Conservation (phyloP, 2,113 vertebrate species). For the Tetrao urogallus region DNA sequence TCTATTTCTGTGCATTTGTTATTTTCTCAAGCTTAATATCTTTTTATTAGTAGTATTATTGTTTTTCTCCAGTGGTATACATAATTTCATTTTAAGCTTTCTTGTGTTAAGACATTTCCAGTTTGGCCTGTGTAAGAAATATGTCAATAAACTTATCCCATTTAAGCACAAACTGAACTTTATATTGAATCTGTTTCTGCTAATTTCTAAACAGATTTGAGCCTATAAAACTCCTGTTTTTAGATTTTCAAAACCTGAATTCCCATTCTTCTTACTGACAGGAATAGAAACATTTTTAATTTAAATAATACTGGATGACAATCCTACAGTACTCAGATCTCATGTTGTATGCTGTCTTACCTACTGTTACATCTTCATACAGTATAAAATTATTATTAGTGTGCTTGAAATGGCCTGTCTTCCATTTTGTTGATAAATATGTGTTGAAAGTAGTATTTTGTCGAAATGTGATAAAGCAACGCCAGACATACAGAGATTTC, state of each 20-base stretch:
- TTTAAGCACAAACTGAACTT: neutral
- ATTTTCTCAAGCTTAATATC: constrained; percentile 33
- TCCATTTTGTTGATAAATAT: neutral
- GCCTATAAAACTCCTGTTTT: neutral
- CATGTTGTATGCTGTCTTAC: neutral
- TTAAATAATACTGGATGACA: neutral
- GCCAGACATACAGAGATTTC: neutral
- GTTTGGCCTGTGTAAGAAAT: neutral
- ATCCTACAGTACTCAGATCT: neutral
- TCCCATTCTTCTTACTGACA: neutral
- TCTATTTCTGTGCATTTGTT: constrained; percentile 9
- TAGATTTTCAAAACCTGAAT: neutral
- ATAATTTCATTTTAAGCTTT: neutral
- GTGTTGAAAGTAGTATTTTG: neutral
- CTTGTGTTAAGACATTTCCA: neutral
- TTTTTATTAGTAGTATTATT: neutral
- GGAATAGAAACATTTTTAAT: neutral
- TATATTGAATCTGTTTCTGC: neutral
- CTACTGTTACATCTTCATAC: neutral
- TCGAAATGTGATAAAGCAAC: neutral
- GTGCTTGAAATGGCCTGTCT: neutral
- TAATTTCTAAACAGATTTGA: neutral
- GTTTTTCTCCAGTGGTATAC: neutral
- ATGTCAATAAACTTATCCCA: neutral
- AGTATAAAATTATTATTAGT: neutral